These are phyloP conservation scores for Troilus luridus DNA, from an alignment of 2,888 invertebrate species.

Conservation along the genomic window DNA sequence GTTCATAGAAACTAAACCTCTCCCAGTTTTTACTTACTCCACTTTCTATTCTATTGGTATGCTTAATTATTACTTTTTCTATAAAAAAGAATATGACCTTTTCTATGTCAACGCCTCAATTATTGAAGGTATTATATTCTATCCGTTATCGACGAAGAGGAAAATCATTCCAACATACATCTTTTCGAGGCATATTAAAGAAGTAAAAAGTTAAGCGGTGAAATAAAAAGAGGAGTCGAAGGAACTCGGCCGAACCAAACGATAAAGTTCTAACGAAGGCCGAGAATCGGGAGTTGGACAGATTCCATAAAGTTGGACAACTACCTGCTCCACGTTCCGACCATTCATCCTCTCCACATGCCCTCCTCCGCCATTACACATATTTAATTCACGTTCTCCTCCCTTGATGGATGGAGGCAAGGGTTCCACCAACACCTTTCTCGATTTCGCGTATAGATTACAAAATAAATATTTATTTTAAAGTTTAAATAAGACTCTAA, in stretches of 20 bases:
- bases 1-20: too few species aligned
- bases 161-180: neutral
- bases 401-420: neutral
- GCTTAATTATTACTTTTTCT: too few species aligned
- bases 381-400: constrained; percentile 3
- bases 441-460: neutral
- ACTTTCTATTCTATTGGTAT: too few species aligned
- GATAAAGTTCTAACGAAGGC: neutral
- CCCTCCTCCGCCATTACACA: neutral
- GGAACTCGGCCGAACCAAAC: neutral
- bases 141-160: neutral
- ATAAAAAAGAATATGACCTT: too few species aligned
- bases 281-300: neutral
- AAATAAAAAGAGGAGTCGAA: constrained; percentile 26
- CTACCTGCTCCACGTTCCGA: constrained; percentile 2
- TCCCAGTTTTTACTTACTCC: too few species aligned
- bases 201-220: constrained; percentile 12
- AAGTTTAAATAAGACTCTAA: neutral
- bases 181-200: neutral
- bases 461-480: neutral
- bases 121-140: neutral
- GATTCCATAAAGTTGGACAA: constrained; percentile 22
- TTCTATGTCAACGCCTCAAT: too few species aligned
- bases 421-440: neutral
- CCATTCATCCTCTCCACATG: constrained; percentile 13